phyloP scores from a whole-genome alignment of 2,888 invertebrate species.

The Adela reaumurella region DNA sequence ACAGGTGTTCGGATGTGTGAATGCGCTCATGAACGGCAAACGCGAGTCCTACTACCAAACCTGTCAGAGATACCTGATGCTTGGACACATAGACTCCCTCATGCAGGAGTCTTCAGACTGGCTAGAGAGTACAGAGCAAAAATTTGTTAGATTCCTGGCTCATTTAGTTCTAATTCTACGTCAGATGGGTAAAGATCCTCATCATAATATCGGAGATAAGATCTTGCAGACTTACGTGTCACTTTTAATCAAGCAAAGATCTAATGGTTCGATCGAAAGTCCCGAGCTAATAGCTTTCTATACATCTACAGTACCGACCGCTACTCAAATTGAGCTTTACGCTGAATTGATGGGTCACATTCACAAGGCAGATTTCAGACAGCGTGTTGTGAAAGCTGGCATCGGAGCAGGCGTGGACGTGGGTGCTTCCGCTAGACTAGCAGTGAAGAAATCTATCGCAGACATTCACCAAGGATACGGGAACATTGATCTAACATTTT shows the following conservation, averaged over 20 bases:
- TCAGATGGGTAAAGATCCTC: constrained; percentile 69
- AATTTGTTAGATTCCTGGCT: constrained; percentile 75
- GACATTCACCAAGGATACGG: constrained; percentile 46
- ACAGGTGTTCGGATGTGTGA: constrained; percentile 41
- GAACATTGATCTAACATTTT: constrained; percentile 55
- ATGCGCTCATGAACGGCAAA: constrained; percentile 50
- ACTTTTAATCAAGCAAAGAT: constrained; percentile 59
- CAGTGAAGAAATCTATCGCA: constrained; percentile 70
- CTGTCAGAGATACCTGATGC: constrained; percentile 81
- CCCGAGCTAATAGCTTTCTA: constrained; percentile 82
- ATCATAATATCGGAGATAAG: constrained; percentile 68
- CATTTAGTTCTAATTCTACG: constrained; percentile 82
- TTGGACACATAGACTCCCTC: constrained; percentile 73
- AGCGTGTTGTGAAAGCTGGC: constrained; percentile 66
- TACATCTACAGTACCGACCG: constrained; percentile 68
- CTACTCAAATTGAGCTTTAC: constrained; percentile 54
- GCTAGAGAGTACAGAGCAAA: constrained; percentile 51
- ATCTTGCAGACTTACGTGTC: constrained; percentile 73
- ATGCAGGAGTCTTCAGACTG: constrained; percentile 68
- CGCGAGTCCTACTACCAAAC: constrained; percentile 65
- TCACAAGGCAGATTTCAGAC: constrained; percentile 61
- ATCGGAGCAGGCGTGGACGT: constrained; percentile 75
- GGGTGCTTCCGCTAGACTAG: constrained; percentile 76
- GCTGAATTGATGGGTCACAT: constrained; percentile 67
- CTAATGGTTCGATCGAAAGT: constrained; percentile 58